Evolutionary conservation across 2,888 invertebrate genomes (phyloP), one percentile per base, ranked within the genome.

Genomic region (Lacanobia wlatinum): DNA sequence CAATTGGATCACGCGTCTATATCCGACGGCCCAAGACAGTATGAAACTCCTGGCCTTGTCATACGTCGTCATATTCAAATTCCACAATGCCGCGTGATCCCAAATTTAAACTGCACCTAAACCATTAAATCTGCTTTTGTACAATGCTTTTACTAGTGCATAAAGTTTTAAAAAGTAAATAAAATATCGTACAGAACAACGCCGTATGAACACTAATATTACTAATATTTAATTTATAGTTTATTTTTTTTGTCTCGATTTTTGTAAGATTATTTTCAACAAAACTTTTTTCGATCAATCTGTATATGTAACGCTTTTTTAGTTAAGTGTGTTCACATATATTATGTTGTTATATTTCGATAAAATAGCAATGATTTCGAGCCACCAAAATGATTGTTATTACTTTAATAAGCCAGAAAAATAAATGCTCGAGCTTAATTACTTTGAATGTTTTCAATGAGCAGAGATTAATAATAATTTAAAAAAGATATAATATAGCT

Each of bases 271-370:
- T 40, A 40, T 38, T 48, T 46, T 53, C 5, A 23, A 18, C 5
- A 23, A 18, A 38, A 14, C 8, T 10, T 38, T 53, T 53, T 50
- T 72, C 7, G 50, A 56, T 21, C 8, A 43, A 50, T 7, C 9
- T 55, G 9, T 48, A 9, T n/a, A 38, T 64, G 50, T 53, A 56
- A n/a, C 6, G n/a, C 34, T 66, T 16, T n/a, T 50, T 63, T 50
- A 48, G 14, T 48, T 50, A 50, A 50, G 38, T 38, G 38, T 16
- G 21, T 16, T 64, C 6, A 28, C 12, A 18, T 61, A 5, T 2
- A 46, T 21, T 28, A 34, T 21, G 21, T n/a, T 68, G 12, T 78
- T 61, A 61, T 50, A 50, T 79, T 34, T 60, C 7, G 48, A 50
- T 50, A 18, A 56, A 55, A 60, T 50, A 7, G 8, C 18, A 70